Evolutionary conservation across 2,888 invertebrate genomes (phyloP).

Genomic region (Ectropis crepuscularia): DNA sequence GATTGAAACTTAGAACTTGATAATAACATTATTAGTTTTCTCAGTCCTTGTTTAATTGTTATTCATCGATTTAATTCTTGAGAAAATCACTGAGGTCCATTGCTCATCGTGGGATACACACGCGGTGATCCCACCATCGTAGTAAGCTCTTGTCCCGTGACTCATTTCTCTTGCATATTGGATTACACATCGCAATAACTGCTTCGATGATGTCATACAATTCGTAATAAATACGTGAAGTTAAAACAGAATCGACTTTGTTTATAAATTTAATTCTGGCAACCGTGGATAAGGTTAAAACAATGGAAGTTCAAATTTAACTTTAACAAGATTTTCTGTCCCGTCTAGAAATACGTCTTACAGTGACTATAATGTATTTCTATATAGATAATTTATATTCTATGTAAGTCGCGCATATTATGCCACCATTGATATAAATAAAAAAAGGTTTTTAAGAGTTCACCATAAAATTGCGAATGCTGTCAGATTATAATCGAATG

Average conservation of each 20-base stretch:
- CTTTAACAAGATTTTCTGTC: too few relatives aligned
- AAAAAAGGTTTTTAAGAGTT: too few relatives aligned
- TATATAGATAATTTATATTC: too few relatives aligned
- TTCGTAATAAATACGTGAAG: slow-evolving; percentile 33
- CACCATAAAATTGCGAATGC: too few relatives aligned
- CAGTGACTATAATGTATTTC: too few relatives aligned
- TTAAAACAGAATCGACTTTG: slow-evolving; percentile 12
- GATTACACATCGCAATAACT: slow-evolving; percentile 63
- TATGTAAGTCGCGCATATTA: too few relatives aligned
- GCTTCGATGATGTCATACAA: slow-evolving; percentile 59
- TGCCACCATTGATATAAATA: too few relatives aligned
- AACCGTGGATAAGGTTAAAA: too few relatives aligned
- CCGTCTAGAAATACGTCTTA: background rate
- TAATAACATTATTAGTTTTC: background rate
- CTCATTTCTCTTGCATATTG: slow-evolving; percentile 64
- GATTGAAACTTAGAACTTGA: too few relatives aligned
- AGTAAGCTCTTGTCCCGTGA: slow-evolving; percentile 49
- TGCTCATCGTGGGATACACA: slow-evolving; percentile 34
- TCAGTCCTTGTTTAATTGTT: too few relatives aligned
- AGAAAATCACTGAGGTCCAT: slow-evolving; percentile 2
- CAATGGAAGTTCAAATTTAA: too few relatives aligned
- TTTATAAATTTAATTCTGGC: background rate
- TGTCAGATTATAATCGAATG: too few relatives aligned
- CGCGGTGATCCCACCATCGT: slow-evolving; percentile 36
- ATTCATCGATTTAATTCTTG: background rate